phyloP scores from a whole-genome alignment of 1,140 invertebrate species.

The Brachionus calyciflorus region DNA sequence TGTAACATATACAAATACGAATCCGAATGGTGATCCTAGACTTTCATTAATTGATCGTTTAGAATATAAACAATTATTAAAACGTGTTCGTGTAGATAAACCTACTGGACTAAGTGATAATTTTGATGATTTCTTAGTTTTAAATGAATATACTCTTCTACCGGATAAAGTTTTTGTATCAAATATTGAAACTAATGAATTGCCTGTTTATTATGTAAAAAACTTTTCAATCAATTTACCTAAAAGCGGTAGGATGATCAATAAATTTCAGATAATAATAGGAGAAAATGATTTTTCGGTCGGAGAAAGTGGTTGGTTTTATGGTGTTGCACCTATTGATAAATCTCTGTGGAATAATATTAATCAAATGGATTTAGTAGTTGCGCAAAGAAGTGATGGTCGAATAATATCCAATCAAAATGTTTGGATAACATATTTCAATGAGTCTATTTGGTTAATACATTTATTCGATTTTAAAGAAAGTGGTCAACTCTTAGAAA shows the following conservation, averaged over 20 bases:
- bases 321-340: not conserved
- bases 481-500: conserved; percentile 46
- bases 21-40: conserved; percentile 50
- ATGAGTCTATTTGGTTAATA: conserved; percentile 2
- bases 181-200: conserved; percentile 7
- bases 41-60: conserved; percentile 50
- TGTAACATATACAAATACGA: conserved; percentile 51
- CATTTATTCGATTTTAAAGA: conserved; percentile 47
- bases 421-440: conserved; percentile 48
- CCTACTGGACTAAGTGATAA: conserved; percentile 47
- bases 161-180: conserved; percentile 50
- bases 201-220: not conserved
- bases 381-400: conserved; percentile 5
- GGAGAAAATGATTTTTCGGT: too few species aligned
- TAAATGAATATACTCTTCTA: conserved; percentile 48
- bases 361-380: not conserved
- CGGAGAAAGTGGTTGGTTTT: too few species aligned
- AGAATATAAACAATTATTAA: conserved; percentile 49
- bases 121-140: conserved; percentile 50
- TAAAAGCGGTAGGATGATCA: not conserved
- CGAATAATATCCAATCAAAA: conserved; percentile 46
- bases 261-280: not conserved
- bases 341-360: not conserved
- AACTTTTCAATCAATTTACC: not conserved
- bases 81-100: conserved; percentile 49